phyloP scores from a whole-genome alignment of 2,888 invertebrate genomes.

The Saturnia japonica region DNA sequence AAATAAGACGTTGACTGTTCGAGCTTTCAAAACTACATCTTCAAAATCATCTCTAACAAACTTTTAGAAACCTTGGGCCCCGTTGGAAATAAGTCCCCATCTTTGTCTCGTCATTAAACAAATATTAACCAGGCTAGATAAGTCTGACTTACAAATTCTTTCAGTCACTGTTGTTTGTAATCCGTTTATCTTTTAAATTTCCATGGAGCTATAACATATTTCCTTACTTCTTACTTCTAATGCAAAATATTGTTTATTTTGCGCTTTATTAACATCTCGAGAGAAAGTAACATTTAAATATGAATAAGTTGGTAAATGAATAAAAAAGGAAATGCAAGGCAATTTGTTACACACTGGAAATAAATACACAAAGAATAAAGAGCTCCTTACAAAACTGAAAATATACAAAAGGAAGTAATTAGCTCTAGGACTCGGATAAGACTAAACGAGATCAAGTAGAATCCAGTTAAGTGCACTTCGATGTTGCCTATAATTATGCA shows the following conservation, averaged over 20 bases:
- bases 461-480: conserved; percentile 41
- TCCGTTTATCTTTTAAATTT: background rate
- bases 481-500: conserved; percentile 37
- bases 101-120: background rate
- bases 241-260: background rate
- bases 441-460: conserved; percentile 32
- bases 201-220: background rate
- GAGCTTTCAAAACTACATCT: background rate
- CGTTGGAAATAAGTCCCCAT: background rate
- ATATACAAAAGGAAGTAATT: conserved; percentile 24
- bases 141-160: background rate
- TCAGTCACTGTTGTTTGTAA: background rate
- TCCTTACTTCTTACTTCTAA: background rate
- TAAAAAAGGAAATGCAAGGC: background rate
- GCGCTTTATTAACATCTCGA: background rate
- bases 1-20: background rate
- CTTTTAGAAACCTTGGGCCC: background rate
- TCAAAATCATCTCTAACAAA: background rate
- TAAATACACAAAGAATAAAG: background rate
- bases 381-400: conserved; percentile 16
- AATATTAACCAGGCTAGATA: background rate
- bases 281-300: background rate
- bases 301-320: background rate
- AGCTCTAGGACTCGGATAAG: conserved; percentile 35
- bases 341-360: background rate